Base-by-base conservation (phyloP, 2,113 vertebrate species). In the Odocoileus hemionus region DNA sequence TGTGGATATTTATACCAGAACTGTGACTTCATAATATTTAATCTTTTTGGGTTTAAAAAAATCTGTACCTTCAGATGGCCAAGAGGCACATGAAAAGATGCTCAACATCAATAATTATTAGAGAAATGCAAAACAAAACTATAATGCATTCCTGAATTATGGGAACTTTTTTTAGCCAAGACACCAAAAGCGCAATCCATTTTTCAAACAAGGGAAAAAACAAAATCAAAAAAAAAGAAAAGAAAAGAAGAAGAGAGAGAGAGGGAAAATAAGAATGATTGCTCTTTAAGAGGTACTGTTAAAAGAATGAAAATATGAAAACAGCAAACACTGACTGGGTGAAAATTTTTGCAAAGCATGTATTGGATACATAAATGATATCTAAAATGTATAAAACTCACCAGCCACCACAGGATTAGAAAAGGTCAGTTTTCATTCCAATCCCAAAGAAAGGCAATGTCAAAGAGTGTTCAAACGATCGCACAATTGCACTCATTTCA, bases 301-400 rank as follows among this genome's bases (percentile, higher is more conserved):
- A 79, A 78, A 90, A 91, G 21, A 94, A 13, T 93, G 25, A 47
- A 89, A 86, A 91, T 92, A 16, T 91, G 25, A 30, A 86, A 86
- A 91, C 0, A 36, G 0, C 6, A 80, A 50, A 1, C 26, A 26
- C 25, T 78, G 9, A 47, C 2, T 23, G 0, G 25, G 2, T 47
- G 3, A 67, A 79, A 84, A 95, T n/a, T 1, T 52, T 67, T 86
- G 11, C 10, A 54, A 79, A 94, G 5, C 4, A 39, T n/a, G n/a
- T 67, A 92, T 33, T 82, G 7, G 28, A 57, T 78, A 82, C 80
- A 9, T 19, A 86, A 85, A 84, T 70, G 23, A 2, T 33, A 80
- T 45, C 1, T 33, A 64, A 17, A 43, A 50, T 57, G 2, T n/a
- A 43, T 57, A 79, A 57, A 64, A 15, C n/a, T 70, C 67, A 36